Conservation (phyloP, 2,113 vertebrate genomes). For the Crotalus viridis region DNA sequence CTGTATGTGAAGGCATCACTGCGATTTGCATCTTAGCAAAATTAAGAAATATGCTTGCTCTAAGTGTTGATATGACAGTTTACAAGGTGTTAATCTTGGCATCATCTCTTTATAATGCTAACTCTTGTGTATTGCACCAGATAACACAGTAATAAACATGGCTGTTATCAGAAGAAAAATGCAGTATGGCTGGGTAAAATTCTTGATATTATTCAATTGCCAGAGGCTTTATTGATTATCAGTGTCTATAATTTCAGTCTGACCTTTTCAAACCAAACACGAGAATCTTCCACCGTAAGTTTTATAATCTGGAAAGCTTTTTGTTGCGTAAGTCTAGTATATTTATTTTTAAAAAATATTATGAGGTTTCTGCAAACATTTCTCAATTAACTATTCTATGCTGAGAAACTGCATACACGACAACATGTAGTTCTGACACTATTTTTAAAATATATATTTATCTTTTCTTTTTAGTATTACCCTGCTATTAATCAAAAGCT, state of each 20-base stretch:
- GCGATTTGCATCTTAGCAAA: not conserved
- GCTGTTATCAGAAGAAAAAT: not conserved
- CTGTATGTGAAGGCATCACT: not conserved
- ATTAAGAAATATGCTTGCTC: not conserved
- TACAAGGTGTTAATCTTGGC: not conserved
- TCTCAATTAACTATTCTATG: not conserved
- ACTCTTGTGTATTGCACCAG: not conserved
- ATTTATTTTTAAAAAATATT: not conserved
- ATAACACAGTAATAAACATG: not conserved
- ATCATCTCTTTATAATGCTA: not conserved
- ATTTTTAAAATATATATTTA: not conserved
- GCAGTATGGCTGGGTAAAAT: not conserved
- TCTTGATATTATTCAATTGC: not conserved
- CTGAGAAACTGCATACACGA: not conserved
- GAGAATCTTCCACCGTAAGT: not conserved
- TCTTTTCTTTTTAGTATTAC: not conserved
- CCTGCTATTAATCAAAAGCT: not conserved
- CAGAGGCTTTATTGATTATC: not conserved
- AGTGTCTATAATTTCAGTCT: not conserved
- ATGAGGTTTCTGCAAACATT: not conserved
- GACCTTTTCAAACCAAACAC: not conserved
- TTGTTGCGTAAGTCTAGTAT: not conserved
- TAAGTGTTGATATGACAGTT: not conserved
- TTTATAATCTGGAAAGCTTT: not conserved
- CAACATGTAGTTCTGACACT: not conserved